Evolutionary conservation across 2,888 invertebrate species (phyloP).

Genomic region (Serripes groenlandicus): DNA sequence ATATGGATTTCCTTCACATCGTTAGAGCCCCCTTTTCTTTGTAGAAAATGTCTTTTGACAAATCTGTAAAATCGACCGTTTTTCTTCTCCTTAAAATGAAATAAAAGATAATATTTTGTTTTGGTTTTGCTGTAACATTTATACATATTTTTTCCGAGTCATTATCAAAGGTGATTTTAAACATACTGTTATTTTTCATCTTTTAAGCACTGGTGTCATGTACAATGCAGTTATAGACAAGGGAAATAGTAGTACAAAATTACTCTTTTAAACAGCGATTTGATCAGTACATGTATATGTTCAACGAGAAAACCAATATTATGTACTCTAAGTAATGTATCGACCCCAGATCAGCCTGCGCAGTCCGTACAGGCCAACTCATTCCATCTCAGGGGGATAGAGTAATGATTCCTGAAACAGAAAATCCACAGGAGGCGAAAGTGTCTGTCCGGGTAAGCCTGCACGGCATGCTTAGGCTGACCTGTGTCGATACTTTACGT

Average conservation of each 20-base stretch:
- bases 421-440: too few species aligned
- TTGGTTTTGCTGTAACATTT: not conserved
- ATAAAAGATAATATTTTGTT: not conserved
- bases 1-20: constrained; percentile 73
- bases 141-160: not conserved
- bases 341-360: not conserved
- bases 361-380: too few species aligned
- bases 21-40: constrained; percentile 63
- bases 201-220: too few species aligned
- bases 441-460: too few species aligned
- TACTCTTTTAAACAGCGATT: too few species aligned
- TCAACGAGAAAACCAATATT: not conserved
- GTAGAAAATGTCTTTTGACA: constrained; percentile 70
- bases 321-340: not conserved
- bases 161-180: not conserved
- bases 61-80: constrained; percentile 70
- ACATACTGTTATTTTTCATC: not conserved
- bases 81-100: constrained; percentile 63
- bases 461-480: too few species aligned
- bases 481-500: too few species aligned
- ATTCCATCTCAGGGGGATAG: too few species aligned
- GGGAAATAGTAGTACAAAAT: too few species aligned
- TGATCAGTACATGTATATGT: too few species aligned
- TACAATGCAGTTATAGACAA: too few species aligned
- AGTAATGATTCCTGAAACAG: too few species aligned